A percentile compares a stretch with the other conserved stretches of the same genome.
Evolutionary conservation across 2,113 vertebrate species (phyloP).

Genomic region (Origma solitaria): DNA sequence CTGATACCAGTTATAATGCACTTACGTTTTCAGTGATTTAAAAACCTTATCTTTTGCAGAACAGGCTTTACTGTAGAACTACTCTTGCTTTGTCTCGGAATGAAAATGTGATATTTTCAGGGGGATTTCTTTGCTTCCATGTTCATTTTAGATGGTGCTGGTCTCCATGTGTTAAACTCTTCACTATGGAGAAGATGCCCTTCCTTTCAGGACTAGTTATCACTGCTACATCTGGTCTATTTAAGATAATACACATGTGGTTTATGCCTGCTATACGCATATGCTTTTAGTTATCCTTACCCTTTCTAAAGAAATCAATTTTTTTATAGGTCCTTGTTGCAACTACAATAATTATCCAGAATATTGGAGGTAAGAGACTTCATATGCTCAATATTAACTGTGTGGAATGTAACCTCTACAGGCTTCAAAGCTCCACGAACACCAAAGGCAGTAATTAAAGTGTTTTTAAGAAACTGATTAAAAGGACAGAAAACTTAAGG

Average conservation of each 20-base stretch:
- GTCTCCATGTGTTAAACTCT: neutral
- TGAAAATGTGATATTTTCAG: neutral
- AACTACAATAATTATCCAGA: conserved; percentile 88
- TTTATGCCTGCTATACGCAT: neutral
- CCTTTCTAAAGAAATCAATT: conserved; percentile 31
- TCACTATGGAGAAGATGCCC: neutral
- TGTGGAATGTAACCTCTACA: neutral
- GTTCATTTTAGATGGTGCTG: neutral
- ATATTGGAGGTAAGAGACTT: conserved; percentile 88
- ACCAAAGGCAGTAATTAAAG: neutral
- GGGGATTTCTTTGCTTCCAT: neutral
- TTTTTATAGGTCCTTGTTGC: conserved; percentile 85
- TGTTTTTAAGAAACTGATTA: neutral
- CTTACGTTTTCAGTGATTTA: neutral
- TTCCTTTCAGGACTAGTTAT: neutral
- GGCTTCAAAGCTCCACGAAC: neutral
- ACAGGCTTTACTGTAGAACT: neutral
- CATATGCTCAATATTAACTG: neutral
- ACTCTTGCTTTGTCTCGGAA: neutral
- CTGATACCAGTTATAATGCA: neutral
- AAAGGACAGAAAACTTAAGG: neutral
- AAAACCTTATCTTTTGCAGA: neutral
- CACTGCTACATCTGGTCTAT: neutral
- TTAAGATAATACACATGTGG: neutral
- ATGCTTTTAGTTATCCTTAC: conserved; percentile 2